phyloP scores from a whole-genome alignment of 2,888 invertebrate species.

The Athripsodes cinereus region DNA sequence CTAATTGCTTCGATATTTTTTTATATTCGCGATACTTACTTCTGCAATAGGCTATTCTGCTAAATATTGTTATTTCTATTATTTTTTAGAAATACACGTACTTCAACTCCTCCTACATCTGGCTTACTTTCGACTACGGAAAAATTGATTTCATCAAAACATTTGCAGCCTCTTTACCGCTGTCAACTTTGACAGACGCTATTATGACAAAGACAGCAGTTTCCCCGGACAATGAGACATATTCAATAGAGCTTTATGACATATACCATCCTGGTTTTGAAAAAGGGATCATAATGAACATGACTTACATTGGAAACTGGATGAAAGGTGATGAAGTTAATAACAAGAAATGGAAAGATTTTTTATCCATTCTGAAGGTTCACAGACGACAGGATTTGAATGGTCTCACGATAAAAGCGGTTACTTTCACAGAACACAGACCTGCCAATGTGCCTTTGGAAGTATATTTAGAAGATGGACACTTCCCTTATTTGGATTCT shows the following conservation, averaged over 20 bases:
- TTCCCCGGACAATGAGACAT: conserved; percentile 2
- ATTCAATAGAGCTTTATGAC: conserved; percentile 31
- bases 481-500: conserved; percentile 17
- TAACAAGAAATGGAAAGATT: conserved; percentile 3
- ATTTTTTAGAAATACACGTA: conserved; percentile 23
- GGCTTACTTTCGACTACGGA: conserved; percentile 24
- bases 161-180: conserved; percentile 14
- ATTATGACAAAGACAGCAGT: conserved; percentile 15
- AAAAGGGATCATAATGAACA: conserved; percentile 35
- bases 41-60: no score
- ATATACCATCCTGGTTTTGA: conserved; percentile 36
- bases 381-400: conserved; percentile 17
- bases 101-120: conserved; percentile 26
- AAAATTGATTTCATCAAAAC: conserved; percentile 8
- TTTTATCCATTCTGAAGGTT: conserved; percentile 12
- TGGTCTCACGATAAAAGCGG: conserved; percentile 17
- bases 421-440: conserved; percentile 18
- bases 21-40: no score
- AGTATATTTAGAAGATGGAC: conserved; percentile 19
- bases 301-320: conserved; percentile 30
- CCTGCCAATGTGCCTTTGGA: conserved; percentile 3
- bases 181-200: conserved; percentile 16
- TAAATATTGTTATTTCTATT: conserved; percentile 1
- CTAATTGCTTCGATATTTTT: no score
- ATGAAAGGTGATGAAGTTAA: neutral